phyloP scores from a whole-genome alignment of 2,888 invertebrate genomes.

The Amphiduros pacificus region DNA sequence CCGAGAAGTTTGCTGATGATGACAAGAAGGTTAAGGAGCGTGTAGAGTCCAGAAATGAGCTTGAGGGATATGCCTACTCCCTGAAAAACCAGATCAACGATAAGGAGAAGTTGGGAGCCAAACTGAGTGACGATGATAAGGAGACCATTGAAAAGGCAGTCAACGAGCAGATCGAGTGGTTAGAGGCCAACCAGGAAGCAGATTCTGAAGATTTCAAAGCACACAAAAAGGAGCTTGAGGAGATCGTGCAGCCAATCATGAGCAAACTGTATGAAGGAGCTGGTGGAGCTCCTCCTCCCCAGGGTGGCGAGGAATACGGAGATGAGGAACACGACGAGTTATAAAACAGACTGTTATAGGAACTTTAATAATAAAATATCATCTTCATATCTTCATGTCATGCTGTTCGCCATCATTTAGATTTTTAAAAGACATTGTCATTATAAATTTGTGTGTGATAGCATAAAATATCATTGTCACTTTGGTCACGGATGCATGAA shows the following conservation, averaged over 20 bases:
- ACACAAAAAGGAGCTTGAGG: constrained; percentile 91
- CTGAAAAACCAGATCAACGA: constrained; percentile 95
- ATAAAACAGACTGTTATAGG: too few species aligned
- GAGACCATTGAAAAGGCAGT: constrained; percentile 91
- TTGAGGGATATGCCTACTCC: constrained; percentile 92
- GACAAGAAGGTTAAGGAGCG: constrained; percentile 84
- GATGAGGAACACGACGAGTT: constrained; percentile 68
- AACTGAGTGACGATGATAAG: constrained; percentile 86
- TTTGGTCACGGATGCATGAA: too few species aligned
- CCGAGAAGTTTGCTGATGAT: constrained; percentile 98
- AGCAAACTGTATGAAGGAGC: constrained; percentile 92
- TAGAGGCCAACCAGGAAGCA: constrained; percentile 92
- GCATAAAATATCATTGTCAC: too few species aligned
- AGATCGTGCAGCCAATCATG: constrained; percentile 92
- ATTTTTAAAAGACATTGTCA: too few species aligned
- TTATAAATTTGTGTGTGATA: too few species aligned
- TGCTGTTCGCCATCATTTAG: too few species aligned
- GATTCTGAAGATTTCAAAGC: constrained; percentile 90
- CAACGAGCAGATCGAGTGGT: constrained; percentile 96
- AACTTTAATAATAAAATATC: not conserved
- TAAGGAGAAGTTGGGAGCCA: constrained; percentile 95
- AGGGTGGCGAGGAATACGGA: constrained; percentile 62
- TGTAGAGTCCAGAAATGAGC: constrained; percentile 93
- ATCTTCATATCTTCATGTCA: not conserved
- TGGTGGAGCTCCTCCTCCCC: constrained; percentile 68